Percentiles rank a stretch among this genome's conserved stretches.
These are phyloP conservation scores for Drosophila murphyi DNA, from an alignment of 1,140 invertebrate genomes.

Conservation along the genomic window DNA sequence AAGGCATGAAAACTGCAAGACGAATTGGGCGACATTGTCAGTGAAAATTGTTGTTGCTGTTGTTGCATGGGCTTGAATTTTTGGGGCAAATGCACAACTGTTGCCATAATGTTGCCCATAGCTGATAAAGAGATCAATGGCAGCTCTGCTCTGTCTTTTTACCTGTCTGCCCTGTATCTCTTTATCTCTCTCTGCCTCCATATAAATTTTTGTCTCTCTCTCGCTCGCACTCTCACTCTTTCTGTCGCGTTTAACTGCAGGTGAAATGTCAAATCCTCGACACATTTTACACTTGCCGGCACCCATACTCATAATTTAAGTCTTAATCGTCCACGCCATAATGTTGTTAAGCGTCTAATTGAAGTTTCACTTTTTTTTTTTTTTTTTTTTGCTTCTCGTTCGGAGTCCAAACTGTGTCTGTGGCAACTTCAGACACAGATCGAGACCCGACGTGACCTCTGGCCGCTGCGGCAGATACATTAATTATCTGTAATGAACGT, in stretches of 20 bases:
- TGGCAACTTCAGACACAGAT: conserved; percentile 22
- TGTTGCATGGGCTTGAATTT: conserved; percentile 55
- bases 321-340: conserved; percentile 82
- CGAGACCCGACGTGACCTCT: conserved; percentile 61
- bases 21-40: conserved; percentile 81
- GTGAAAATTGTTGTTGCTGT: conserved; percentile 23
- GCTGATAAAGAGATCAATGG: conserved; percentile 78
- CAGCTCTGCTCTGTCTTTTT: conserved; percentile 33
- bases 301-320: conserved; percentile 74
- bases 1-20: conserved; percentile 79
- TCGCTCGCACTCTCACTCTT: background rate
- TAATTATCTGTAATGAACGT: conserved; percentile 84
- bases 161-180: background rate
- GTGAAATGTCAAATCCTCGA: conserved; percentile 75
- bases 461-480: conserved; percentile 70
- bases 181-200: background rate
- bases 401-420: background rate
- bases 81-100: conserved; percentile 52
- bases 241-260: conserved; percentile 25
- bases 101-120: background rate
- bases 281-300: conserved; percentile 46
- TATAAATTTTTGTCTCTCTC: background rate
- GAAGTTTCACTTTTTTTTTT: conserved; percentile 76
- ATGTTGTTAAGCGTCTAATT: conserved; percentile 81
- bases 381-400: background rate